Evolutionary conservation across 2,113 vertebrate species (phyloP), one percentile per base, ranked within the genome.

Genomic region (Pseudorasbora parva): DNA sequence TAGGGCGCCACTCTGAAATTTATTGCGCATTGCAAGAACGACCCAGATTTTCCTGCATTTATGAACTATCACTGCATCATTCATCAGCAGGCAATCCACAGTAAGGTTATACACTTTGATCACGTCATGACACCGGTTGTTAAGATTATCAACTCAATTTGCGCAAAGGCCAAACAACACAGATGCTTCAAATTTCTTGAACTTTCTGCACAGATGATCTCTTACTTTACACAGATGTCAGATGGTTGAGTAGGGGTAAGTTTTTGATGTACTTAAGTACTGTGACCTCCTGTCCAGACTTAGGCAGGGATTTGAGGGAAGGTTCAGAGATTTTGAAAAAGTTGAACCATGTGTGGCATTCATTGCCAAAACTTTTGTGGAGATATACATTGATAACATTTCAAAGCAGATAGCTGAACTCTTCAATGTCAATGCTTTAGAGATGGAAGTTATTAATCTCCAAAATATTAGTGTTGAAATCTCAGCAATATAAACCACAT

Each of bases 291-390:
- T 82, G 66, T 43, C 66, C 71, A 57, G 49, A 60, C 57, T 49
- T 60, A 81, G 60, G 30, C 72, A 78, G 66, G 72, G 81, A 51
- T 84, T 84, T 77, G 41, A 74, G 5, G 66, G 68, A 71, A 43
- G 60, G 43, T 43, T 69, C 21, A n/a, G 27, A 21, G 68, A 71
- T 71, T 71, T 43, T 59, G 45, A 49, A 17, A 43, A 81, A 69
- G 81, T 81, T 59, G 19, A 86, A 77, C 78, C 51, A 7, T 86
- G 64, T 82, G 82, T 84, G 60, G 30, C 19, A 23, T 85, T 88
- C 71, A 84, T 49, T 45, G 66, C 82, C 23, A 88, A 78, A 19
- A 14, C 57, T 73, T 74, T 78, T 49, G 68, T 51, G 30, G 23
- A 73, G 41, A 19, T 78, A n/a, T 59, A 75, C n/a, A 8, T 45